Evolutionary conservation across 2,888 invertebrate genomes (phyloP), one percentile per base, ranked within the genome.

Genomic region (Sphinx pinastri): DNA sequence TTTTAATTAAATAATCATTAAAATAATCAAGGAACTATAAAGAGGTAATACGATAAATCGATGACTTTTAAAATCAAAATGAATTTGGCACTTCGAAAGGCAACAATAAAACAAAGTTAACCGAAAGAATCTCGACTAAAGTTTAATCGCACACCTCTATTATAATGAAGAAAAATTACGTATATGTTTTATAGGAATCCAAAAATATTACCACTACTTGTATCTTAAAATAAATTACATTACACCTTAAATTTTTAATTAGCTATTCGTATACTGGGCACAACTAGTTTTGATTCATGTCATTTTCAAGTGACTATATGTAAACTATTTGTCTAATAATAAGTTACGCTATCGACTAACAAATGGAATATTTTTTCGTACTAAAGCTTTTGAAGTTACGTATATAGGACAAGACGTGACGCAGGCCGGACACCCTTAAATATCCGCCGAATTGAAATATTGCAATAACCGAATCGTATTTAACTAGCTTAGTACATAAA

Each of bases 221-320:
- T 92, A 89, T 92, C 94, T 94, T 93, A 94, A 87, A 90, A 93
- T 93, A 93, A 93, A 92, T 93, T 92, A 93, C 84, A 91, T 87
- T 87, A 87, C 88, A 63, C 19, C 47, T 63, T 90, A 90, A 70
- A 13, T 55, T 83, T 85, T 90, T 90, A 91, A 86, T 89, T 89
- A 91, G 84, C 92, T 94, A 94, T 91, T 94, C 94, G 94, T 94
- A 94, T 94, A 94, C 94, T 93, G 93, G 94, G 93, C 94, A 94
- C 94, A 94, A 94, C 94, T 94, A 94, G 94, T 93, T 91, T 90
- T 93, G 93, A 93, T 93, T 93, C 88, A 86, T 92, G 92, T 93
- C 92, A 93, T 93, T 92, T 89, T 89, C 85, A 90, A 84, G 89
- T 93, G 93, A 93, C 93, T 93, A 93, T 89, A 91, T 88, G 89